Conservation (phyloP, 2,113 vertebrate genomes). For the Eolophus roseicapilla region DNA sequence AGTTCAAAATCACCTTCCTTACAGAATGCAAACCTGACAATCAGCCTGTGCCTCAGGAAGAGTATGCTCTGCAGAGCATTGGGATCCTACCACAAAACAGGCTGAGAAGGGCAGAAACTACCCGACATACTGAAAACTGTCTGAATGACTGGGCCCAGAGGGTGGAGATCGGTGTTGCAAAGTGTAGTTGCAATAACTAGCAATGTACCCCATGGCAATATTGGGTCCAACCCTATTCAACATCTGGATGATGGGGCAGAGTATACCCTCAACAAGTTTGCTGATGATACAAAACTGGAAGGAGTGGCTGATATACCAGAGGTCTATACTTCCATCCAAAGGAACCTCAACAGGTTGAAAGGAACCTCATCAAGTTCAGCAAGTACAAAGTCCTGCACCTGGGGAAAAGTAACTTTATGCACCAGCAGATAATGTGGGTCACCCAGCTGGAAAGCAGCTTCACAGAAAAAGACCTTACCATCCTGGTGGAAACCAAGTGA, state of each 20-base stretch:
- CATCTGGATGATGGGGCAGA: not conserved
- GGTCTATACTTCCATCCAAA: too few species aligned
- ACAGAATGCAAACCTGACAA: not conserved
- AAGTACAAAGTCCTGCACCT: not conserved
- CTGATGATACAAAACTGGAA: not conserved
- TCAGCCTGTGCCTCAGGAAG: not conserved
- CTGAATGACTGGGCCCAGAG: not conserved
- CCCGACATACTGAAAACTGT: not conserved
- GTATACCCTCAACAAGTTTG: not conserved
- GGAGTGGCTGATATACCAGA: not conserved
- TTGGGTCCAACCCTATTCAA: not conserved
- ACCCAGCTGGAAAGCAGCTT: not conserved
- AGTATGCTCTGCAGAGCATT: not conserved
- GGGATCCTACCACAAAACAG: not conserved
- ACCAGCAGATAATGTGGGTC: not conserved
- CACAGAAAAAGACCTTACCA: not conserved
- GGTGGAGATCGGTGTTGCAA: not conserved
- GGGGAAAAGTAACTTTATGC: rapidly evolving
- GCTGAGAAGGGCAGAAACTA: not conserved
- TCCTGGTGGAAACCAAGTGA: not conserved
- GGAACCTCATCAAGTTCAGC: not conserved
- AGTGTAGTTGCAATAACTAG: not conserved
- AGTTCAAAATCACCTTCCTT: not conserved
- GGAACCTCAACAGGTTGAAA: not conserved
- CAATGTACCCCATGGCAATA: too few species aligned